Conservation (phyloP, 64 coral and sea anemone genomes). For the Astreopora myriophthalma region DNA sequence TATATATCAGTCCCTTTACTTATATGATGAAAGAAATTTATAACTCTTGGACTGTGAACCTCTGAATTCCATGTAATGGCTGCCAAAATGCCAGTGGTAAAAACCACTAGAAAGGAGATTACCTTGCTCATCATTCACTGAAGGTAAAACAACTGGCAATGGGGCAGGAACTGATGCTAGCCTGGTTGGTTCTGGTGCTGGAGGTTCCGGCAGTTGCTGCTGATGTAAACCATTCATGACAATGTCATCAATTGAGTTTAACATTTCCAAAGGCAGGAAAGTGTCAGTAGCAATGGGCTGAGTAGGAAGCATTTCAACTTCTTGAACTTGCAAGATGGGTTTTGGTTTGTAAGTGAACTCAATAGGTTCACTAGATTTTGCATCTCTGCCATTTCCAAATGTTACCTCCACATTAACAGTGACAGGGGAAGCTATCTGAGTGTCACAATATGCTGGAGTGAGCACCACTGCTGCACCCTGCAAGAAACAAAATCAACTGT, state of each 20-base stretch:
- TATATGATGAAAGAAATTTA: too few species aligned
- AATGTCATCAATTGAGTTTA: not conserved
- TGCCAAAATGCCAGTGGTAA: too few species aligned
- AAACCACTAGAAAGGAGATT: too few species aligned
- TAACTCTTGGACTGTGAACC: too few species aligned
- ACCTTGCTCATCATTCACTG: slow-evolving; percentile 45
- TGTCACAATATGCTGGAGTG: slow-evolving; percentile 84
- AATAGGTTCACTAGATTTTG: slow-evolving; percentile 92
- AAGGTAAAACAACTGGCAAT: not conserved
- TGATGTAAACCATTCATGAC: slow-evolving; percentile 1
- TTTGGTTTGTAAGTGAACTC: slow-evolving; percentile 92
- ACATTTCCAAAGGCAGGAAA: not conserved
- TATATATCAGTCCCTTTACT: too few species aligned
- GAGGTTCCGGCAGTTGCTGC: not conserved
- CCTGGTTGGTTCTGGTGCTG: not conserved
- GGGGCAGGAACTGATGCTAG: not conserved
- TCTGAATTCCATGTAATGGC: too few species aligned
- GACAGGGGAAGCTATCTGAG: slow-evolving; percentile 74
- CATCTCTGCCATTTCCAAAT: slow-evolving; percentile 77
- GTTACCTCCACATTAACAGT: slow-evolving; percentile 83
- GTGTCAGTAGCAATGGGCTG: not conserved
- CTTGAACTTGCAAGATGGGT: not conserved
- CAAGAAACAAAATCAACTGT: not conserved
- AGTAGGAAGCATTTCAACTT: slow-evolving; percentile 35
- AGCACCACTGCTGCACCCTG: slow-evolving; percentile 89